A percentile compares a stretch with the other conserved stretches of the same genome.
Evolutionary conservation across 2,113 vertebrate genomes (phyloP).

Genomic region (Phyllostomus discolor): DNA sequence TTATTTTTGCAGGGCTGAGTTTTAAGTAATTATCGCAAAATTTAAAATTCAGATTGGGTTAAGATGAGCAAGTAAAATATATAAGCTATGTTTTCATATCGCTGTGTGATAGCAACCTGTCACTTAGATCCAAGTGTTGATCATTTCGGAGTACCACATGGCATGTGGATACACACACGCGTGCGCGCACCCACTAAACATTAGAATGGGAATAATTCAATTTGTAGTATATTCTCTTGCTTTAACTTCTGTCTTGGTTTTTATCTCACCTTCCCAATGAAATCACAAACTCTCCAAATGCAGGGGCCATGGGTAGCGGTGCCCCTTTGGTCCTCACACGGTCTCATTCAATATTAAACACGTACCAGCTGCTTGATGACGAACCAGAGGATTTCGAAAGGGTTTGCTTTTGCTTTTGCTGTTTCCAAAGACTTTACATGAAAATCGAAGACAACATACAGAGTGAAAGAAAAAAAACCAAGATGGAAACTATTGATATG

Average conservation of each 20-base stretch:
- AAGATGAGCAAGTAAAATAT: constrained; percentile 49
- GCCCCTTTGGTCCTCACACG: not conserved
- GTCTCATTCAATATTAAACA: not conserved
- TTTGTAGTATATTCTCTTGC: not conserved
- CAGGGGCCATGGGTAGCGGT: accelerated
- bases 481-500: not conserved
- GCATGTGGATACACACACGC: not conserved
- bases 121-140: not conserved
- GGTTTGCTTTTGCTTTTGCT: not conserved
- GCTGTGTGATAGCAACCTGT: not conserved
- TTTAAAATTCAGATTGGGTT: constrained; percentile 64
- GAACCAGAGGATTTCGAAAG: not conserved
- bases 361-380: not conserved
- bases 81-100: constrained; percentile 51
- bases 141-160: not conserved
- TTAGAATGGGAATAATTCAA: not conserved
- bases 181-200: not conserved
- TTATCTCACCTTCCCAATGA: not conserved
- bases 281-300: not conserved
- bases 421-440: not conserved
- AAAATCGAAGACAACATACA: not conserved
- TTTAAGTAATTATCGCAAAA: constrained; percentile 41
- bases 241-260: not conserved
- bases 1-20: constrained; percentile 43
- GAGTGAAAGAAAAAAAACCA: not conserved